Percentiles rank a stretch among this genome's conserved stretches.
Evolutionary conservation across 2,113 vertebrate genomes (phyloP).

Genomic region (Apodemus sylvaticus): DNA sequence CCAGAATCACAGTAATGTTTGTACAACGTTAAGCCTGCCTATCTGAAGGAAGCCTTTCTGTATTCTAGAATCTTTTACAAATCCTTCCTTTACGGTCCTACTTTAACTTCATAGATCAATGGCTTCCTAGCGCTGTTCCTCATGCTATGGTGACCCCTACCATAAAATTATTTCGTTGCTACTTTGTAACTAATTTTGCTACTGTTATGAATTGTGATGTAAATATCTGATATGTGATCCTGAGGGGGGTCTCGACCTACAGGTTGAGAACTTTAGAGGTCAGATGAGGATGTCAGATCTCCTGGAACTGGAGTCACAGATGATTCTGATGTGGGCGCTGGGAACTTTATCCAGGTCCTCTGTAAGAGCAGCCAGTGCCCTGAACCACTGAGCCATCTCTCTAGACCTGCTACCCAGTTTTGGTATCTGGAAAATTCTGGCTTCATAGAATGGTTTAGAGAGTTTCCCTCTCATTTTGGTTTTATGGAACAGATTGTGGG

Average conservation of each 20-base stretch:
- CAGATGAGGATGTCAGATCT: background rate
- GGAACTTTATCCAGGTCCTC: background rate
- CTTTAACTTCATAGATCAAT: background rate
- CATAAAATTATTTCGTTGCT: background rate
- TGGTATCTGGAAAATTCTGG: background rate
- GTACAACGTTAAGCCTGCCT: background rate
- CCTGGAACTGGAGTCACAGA: background rate
- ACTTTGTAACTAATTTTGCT: background rate
- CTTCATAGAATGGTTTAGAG: background rate
- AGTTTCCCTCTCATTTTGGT: background rate
- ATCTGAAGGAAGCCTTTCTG: background rate
- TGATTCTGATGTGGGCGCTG: background rate
- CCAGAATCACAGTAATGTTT: background rate
- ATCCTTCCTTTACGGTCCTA: background rate
- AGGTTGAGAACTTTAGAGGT: background rate
- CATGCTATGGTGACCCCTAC: background rate
- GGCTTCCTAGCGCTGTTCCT: background rate
- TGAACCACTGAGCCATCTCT: background rate
- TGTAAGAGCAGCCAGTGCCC: background rate
- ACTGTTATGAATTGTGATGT: background rate
- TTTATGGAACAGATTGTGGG: background rate
- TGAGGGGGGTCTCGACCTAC: background rate
- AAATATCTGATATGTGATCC: background rate
- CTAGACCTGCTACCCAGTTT: background rate
- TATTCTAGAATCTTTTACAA: background rate